Base-by-base conservation (phyloP, 30 jellyfish, hydroid and myxozoan genomes). In the Sanderia malayensis region DNA sequence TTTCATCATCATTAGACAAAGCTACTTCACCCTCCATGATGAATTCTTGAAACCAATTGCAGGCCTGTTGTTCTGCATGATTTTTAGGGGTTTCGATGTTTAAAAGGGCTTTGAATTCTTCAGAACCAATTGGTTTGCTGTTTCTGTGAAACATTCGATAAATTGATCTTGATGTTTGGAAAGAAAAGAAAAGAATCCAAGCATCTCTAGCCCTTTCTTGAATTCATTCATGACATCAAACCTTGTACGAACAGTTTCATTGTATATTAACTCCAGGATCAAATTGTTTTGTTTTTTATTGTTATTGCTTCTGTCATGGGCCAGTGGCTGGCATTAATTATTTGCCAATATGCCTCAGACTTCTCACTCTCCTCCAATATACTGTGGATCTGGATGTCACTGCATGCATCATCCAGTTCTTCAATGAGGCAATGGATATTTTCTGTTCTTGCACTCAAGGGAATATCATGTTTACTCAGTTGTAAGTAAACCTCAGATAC, bases 311-410 rank as follows among this genome's bases (percentile, higher is more conserved):
- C 66, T 4, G 47, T 32, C 34, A 29, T 67, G 44, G 80, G 80
- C 80, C 80, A 67, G 66, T 67, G 80, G 29, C 60, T 21, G 27
- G 66, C 32, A 67, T 67, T 67, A n/a, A 37, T 44, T 11, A 67
- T 32, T 34, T 41, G 66, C 80, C 80, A 67, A 44, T 67, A 67
- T 2, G 80, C 80, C 37, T 67, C 80, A 21, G 7, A 2, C 46
- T 32, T 67, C 44, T 2, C 37, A 1, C 41, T 22, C 23, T 27
- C 58, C 22, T 67, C 80, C 27, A 67, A 28, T 18, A 67, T 22
- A 27, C 34, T 67, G 46, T 6, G 25, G 63, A 67, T 27, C 34
- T 44, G 27, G 1, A 21, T 44, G 2, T 67, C 69, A 21, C 67
- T 67, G 23, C 34, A 18, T 8, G 44, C 37, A 4, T 33, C 13